phyloP scores from a whole-genome alignment of 2,888 invertebrate species.

The Erebia palarica region DNA sequence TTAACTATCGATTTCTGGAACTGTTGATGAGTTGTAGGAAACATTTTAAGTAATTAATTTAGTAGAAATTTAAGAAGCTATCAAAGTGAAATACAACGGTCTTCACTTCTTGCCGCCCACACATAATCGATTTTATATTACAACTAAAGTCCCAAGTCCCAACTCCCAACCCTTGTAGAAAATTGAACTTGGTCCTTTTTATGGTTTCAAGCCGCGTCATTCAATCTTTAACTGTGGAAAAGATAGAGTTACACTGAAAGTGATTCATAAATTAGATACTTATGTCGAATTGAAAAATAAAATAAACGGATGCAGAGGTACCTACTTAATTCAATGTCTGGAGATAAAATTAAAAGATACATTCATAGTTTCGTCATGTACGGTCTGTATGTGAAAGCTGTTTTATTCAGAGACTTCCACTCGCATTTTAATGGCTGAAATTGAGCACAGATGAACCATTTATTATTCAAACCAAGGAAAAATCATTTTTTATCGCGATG shows the following conservation, averaged over 20 bases:
- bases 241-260: conserved; percentile 18
- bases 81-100: not conserved
- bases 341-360: not conserved
- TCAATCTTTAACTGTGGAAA: conserved; percentile 26
- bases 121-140: conserved; percentile 27
- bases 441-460: not conserved
- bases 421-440: not conserved
- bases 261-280: conserved; percentile 5
- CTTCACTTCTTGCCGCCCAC: not conserved
- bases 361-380: not conserved
- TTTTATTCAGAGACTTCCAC: not conserved
- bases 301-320: too few species aligned
- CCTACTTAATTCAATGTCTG: not conserved
- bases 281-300: not conserved
- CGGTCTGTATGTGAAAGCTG: not conserved
- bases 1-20: not conserved
- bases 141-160: conserved; percentile 22
- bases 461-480: not conserved
- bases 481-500: not conserved
- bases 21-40: not conserved
- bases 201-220: conserved; percentile 40
- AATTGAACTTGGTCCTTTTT: conserved; percentile 35
- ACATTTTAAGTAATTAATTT: not conserved
- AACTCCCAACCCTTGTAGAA: conserved; percentile 30
- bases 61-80: not conserved